Conservation (phyloP, 2,113 vertebrate genomes). For the Datnioides undecimradiatus region DNA sequence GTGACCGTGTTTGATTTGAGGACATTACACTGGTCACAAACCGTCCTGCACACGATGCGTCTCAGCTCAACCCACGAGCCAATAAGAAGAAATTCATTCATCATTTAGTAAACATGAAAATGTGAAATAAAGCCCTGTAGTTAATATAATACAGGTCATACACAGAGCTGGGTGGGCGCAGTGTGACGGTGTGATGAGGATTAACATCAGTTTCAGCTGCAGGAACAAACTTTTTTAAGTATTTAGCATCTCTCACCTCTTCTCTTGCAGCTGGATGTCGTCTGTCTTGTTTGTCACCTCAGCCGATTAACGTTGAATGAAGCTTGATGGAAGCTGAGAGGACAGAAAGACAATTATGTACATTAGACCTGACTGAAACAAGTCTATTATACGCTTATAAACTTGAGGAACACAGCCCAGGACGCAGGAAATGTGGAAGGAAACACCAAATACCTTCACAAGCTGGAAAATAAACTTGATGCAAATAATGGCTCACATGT, state of each 20-base stretch:
- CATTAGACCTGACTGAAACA: background rate
- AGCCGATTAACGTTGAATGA: background rate
- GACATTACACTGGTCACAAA: background rate
- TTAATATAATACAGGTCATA: too few relatives aligned
- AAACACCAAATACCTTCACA: too few relatives aligned
- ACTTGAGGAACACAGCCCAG: too few relatives aligned
- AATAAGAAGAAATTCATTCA: background rate
- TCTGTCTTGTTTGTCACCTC: background rate
- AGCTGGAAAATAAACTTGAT: background rate
- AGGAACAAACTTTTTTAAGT: too few relatives aligned
- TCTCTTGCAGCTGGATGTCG: background rate
- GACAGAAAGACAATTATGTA: background rate
- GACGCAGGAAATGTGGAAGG: background rate
- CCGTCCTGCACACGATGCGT: background rate
- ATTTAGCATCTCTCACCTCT: conserved; percentile 13
- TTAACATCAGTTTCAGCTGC: too few relatives aligned
- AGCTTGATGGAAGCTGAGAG: background rate
- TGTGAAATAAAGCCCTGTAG: too few relatives aligned
- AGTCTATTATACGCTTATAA: too few relatives aligned
- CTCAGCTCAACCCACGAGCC: background rate
- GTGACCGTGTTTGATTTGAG: too few relatives aligned
- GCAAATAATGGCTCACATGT: background rate
- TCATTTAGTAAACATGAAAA: too few relatives aligned
- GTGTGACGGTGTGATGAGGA: too few relatives aligned
- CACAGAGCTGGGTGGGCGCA: too few relatives aligned